These are phyloP conservation scores for Trachymyrmex septentrionalis DNA, from an alignment of 1,140 invertebrate genomes.

Conservation along the genomic window DNA sequence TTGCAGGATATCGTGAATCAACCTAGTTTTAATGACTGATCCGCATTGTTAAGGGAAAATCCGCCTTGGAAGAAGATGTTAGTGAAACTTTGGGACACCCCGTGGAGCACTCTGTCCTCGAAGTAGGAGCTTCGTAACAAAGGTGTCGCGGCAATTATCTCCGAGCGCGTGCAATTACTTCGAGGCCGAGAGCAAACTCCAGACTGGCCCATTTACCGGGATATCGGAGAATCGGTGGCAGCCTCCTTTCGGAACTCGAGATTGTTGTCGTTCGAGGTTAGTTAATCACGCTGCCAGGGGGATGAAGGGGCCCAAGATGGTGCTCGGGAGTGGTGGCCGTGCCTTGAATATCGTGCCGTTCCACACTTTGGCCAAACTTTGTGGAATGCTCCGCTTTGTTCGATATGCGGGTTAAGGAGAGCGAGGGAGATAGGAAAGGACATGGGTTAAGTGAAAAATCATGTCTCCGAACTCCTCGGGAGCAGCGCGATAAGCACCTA, in stretches of 20 bases:
- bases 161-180: constrained; percentile 79
- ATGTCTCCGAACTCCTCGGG: constrained; percentile 25
- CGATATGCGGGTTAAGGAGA: constrained; percentile 28
- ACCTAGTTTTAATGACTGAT: constrained; percentile 8
- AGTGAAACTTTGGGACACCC: constrained; percentile 45
- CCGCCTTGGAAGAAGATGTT: background rate
- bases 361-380: constrained; percentile 55
- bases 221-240: constrained; percentile 67
- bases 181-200: constrained; percentile 67
- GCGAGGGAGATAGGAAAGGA: constrained; percentile 9
- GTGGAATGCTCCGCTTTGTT: constrained; percentile 59
- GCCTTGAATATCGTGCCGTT: constrained; percentile 53
- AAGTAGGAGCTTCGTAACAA: constrained; percentile 70
- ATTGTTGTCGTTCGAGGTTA: constrained; percentile 75
- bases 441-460: constrained; percentile 53
- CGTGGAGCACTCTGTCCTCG: constrained; percentile 44
- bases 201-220: constrained; percentile 66
- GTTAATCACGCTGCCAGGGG: constrained; percentile 71
- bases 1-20: constrained; percentile 8
- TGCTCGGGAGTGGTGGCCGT: constrained; percentile 1
- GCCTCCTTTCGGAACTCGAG: constrained; percentile 76
- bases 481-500: constrained; percentile 22
- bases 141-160: constrained; percentile 79
- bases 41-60: background rate
- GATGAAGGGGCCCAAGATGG: constrained; percentile 49